Conservation (phyloP, 2,888 invertebrate species). For the Andricus quercusramuli region DNA sequence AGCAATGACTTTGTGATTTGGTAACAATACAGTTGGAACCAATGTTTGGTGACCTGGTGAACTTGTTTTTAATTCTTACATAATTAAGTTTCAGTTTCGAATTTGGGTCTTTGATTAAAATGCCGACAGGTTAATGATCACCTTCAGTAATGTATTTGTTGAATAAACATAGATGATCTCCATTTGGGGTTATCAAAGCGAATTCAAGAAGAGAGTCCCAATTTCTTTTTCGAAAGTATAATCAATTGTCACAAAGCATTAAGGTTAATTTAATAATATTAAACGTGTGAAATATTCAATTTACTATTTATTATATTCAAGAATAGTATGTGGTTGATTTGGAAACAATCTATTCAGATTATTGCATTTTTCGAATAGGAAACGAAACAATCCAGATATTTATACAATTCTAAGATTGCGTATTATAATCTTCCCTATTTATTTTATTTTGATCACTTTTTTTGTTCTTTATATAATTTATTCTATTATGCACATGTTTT, state of each 20-base stretch:
- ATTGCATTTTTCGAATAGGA: too few species aligned
- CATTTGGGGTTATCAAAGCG: background rate
- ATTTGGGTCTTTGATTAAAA: conserved; percentile 5
- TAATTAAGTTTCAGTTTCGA: background rate
- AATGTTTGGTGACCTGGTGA: background rate
- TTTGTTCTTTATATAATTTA: too few species aligned
- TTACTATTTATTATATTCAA: background rate
- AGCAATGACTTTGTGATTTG: conserved; percentile 37
- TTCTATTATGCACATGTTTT: too few species aligned
- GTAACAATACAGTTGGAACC: conserved; percentile 5
- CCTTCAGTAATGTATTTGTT: background rate
- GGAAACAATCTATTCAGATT: too few species aligned
- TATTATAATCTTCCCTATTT: background rate
- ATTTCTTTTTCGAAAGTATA: background rate
- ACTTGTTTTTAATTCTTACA: background rate
- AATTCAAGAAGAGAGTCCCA: background rate
- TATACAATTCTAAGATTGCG: too few species aligned
- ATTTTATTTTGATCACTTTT: too few species aligned
- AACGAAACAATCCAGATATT: too few species aligned
- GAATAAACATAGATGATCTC: background rate
- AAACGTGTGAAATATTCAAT: background rate
- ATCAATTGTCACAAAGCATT: background rate
- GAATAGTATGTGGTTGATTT: too few species aligned
- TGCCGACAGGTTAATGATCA: background rate
- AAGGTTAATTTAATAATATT: background rate